These are phyloP conservation scores for Caenorhabditis latens DNA, from an alignment of 1,140 invertebrate genomes.

Conservation along the genomic window DNA sequence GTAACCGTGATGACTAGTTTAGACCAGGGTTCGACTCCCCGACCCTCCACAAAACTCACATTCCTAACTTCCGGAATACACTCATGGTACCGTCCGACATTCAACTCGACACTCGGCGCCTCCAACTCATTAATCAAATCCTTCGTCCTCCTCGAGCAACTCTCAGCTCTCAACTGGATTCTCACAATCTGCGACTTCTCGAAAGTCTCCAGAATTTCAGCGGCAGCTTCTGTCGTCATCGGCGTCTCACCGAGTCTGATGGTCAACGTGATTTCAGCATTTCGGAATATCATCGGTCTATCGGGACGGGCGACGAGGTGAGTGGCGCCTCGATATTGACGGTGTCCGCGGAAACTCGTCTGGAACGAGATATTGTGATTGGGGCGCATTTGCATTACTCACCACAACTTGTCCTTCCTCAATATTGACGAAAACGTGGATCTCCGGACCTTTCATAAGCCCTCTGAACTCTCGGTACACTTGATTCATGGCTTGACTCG, in stretches of 20 bases:
- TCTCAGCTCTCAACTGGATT: not conserved
- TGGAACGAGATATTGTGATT: not conserved
- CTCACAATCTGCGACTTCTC: not conserved
- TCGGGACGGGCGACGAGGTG: not conserved
- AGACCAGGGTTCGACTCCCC: not conserved
- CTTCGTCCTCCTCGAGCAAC: not conserved
- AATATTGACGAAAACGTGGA: conserved; percentile 17
- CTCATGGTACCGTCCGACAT: not conserved
- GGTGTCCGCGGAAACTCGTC: not conserved
- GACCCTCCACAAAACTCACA: no score
- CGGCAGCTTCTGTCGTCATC: not conserved
- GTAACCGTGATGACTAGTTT: no score
- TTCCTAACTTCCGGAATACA: not conserved
- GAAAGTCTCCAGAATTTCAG: conserved; percentile 14
- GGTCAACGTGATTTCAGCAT: conserved; percentile 8
- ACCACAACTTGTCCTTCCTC: conserved; percentile 1
- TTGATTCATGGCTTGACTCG: not conserved
- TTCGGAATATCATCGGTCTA: not conserved
- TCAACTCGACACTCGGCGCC: not conserved
- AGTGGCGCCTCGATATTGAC: not conserved
- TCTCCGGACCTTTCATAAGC: not conserved
- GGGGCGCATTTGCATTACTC: no score
- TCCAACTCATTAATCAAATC: not conserved
- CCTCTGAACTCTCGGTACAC: not conserved
- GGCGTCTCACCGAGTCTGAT: not conserved